Base-by-base conservation (phyloP, 2,888 invertebrate genomes). In the Lepidocyrtoides sp. region DNA sequence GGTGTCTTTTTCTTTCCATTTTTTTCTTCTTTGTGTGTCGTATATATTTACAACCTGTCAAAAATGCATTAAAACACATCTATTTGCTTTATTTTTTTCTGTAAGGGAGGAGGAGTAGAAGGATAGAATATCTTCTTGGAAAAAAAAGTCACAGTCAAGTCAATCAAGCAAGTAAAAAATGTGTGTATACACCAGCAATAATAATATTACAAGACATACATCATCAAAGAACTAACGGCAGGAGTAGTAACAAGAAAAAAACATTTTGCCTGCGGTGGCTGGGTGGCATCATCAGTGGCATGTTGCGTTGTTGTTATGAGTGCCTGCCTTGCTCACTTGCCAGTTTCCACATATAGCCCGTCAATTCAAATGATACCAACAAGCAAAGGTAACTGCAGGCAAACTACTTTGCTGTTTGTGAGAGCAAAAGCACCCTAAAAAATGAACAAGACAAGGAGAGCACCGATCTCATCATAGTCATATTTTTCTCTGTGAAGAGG, bases 41-140 rank as follows among this genome's bases (percentile, higher is more conserved):
- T 75, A 26, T 26, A 48, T 75, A 48, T 75, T 75, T 75, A 89
- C 83, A 84, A 89, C 83, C 89, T 89, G 89, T 89, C 89, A 89
- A 77, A 89, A 89, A 75, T 89, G 77, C 89, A 89, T 89, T 89
- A 89, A 89, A 84, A 75, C 48, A 84, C 84, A 89, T 75, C 57
- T 89, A 89, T 84, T 83, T 75, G 66, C 75, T 84, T 83, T 75
- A 77, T 48, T 75, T 75, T 75, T 75, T 48, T 75, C 17, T 14
- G 26, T 44, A 75, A 29, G n/a, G 29, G 32, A 54, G 79, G 36
- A 26, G 77, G 32, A 57, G 26, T 1, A 29, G 26, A 48, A 4
- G n/a, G 48, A 75, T 48, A 48, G 48, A 12, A 20, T 36, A 72
- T 41, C 75, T 75, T 75, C 41, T 20, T 41, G 41, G 5, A 4